Evolutionary conservation across 2,113 vertebrate genomes (phyloP), one percentile per base, ranked within the genome.

Genomic region (Phylloscopus trochilus): DNA sequence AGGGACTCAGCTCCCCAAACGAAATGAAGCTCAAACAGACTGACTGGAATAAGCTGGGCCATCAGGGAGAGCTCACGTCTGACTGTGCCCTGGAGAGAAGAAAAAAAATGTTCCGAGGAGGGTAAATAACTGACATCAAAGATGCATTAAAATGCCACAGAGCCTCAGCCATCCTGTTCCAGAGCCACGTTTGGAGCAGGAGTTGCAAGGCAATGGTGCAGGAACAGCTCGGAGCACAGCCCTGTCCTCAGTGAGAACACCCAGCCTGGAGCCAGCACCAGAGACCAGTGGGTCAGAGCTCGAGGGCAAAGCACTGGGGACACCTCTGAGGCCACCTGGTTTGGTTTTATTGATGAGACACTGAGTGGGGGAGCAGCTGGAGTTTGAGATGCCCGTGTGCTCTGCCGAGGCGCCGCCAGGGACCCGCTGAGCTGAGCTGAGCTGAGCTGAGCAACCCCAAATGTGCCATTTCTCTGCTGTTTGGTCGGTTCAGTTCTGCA

Each of bases 81-180:
- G 68, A 49, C 79, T 70, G 49, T 64, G 43, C 64, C 64, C 37
- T 33, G 66, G 70, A 77, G 83, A 72, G 77, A 79, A 69, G 87
- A 43, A 20, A 28, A 39, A 39, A 87, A 19, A 6, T 1, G 7
- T 28, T 53, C 62, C 1, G 33, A 75, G 53, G 46, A 88, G 51
- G 94, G 67, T 74, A 63, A 85, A 52, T 16, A 44, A 70, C 51
- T 75, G 68, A 51, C 39, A 67, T 87, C 86, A 81, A 74, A 89
- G 92, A 64, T 27, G 75, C 49, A 51, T 92, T 82, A 60, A 87
- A 95, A 76, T 76, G 67, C 90, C 74, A 37, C 68, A 73, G 39
- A 80, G 73, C 84, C 81, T 87, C 92, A 90, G 89, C 90, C 76
- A 47, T 92, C 28, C 15, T 21, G 5, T 43, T 72, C 68, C 83